Percentiles rank a stretch among this genome's conserved stretches.
Conservation (phyloP, 1,140 invertebrate species). For the Drosophila sulfurigaster region DNA sequence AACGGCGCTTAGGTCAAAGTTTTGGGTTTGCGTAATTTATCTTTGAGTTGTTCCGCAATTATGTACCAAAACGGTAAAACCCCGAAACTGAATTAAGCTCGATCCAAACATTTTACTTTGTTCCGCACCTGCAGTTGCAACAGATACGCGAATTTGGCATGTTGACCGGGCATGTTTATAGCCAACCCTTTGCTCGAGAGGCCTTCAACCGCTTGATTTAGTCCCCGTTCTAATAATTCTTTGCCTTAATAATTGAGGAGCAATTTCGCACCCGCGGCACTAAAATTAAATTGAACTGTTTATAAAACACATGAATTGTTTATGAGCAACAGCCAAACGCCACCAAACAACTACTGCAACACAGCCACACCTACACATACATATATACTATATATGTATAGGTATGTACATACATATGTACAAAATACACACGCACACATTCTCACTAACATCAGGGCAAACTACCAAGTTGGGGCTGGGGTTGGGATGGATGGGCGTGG, state of each 20-base stretch:
- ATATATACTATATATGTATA: too few relatives aligned
- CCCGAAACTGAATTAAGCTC: constrained; percentile 8
- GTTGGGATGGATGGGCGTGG: constrained; percentile 42
- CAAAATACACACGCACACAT: not conserved
- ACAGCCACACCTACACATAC: not conserved
- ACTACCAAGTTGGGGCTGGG: not conserved
- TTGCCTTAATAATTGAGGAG: constrained; percentile 74
- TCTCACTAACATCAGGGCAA: not conserved
- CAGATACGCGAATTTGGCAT: constrained; percentile 1
- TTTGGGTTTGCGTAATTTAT: constrained; percentile 82
- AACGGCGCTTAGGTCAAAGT: constrained; percentile 82
- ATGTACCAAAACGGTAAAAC: constrained; percentile 62
- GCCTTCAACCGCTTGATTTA: constrained; percentile 3
- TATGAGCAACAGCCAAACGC: constrained; percentile 61
- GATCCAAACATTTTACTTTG: not conserved
- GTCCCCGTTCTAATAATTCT: constrained; percentile 70
- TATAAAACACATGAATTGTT: constrained; percentile 81
- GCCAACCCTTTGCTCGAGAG: constrained; percentile 20
- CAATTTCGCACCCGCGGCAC: constrained; percentile 78
- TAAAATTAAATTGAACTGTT: constrained; percentile 83
- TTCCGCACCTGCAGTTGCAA: not conserved
- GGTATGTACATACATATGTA: not conserved
- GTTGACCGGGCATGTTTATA: constrained; percentile 20
- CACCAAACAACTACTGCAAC: constrained; percentile 59
- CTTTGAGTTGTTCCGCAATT: constrained; percentile 77